Evolutionary conservation across 2,113 vertebrate genomes (phyloP).

Genomic region (Aleadryas rufinucha): DNA sequence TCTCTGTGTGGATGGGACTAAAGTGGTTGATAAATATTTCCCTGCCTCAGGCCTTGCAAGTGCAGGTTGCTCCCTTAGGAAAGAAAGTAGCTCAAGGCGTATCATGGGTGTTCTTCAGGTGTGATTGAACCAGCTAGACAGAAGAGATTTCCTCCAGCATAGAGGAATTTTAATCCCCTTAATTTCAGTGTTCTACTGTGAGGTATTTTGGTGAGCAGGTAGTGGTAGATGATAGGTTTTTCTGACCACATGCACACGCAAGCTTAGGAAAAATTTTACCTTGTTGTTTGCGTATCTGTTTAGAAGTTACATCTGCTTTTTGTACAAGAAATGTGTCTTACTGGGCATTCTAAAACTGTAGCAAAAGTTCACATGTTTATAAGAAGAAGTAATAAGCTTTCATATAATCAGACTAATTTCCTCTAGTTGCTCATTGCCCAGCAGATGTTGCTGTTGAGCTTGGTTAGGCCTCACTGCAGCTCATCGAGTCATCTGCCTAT

Average conservation of each 20-base stretch:
- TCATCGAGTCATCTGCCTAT: neutral
- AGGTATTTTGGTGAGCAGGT: neutral
- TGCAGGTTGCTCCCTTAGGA: neutral
- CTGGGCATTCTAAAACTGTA: neutral
- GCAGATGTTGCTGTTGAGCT: constrained; percentile 68
- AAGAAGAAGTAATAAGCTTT: neutral
- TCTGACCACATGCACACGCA: fast-evolving
- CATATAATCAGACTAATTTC: neutral
- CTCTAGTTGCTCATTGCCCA: neutral
- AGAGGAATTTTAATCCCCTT: neutral
- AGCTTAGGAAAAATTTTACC: neutral
- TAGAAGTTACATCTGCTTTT: neutral
- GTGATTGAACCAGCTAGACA: neutral
- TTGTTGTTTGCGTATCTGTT: neutral
- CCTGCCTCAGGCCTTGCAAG: neutral
- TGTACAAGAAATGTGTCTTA: neutral
- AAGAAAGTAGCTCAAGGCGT: neutral
- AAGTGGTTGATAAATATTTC: neutral
- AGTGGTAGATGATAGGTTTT: neutral
- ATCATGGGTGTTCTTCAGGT: neutral
- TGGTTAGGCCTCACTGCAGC: neutral
- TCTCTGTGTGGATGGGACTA: neutral
- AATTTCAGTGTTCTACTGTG: neutral
- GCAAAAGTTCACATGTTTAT: neutral
- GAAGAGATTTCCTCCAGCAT: neutral